These are phyloP conservation scores for Hemicordylus capensis DNA, from an alignment of 2,113 vertebrate species.

Conservation along the genomic window DNA sequence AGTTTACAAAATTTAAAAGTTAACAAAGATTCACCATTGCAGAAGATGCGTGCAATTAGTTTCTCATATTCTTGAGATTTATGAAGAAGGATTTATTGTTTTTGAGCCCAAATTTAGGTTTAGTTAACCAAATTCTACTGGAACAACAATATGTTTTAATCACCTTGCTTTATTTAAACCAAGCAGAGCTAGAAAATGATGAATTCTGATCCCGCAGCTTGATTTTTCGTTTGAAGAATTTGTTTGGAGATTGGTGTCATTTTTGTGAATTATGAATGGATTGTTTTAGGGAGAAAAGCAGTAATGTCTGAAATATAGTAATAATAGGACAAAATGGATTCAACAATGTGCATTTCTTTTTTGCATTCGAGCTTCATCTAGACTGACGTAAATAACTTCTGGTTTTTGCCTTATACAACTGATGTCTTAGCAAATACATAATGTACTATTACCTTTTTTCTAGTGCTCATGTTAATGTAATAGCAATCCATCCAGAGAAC, in stretches of 20 bases:
- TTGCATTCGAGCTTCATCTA: not conserved
- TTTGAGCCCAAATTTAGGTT: not conserved
- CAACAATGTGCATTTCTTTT: not conserved
- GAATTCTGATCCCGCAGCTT: not conserved
- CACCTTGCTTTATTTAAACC: not conserved
- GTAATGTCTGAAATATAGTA: not conserved
- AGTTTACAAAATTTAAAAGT: not conserved
- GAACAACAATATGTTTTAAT: not conserved
- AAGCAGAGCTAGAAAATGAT: not conserved
- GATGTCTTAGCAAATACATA: not conserved
- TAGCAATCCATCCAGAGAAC: slow-evolving; percentile 66
- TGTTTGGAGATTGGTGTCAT: not conserved
- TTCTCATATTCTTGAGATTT: not conserved
- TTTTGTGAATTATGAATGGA: not conserved
- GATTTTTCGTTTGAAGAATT: not conserved
- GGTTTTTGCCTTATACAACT: not conserved
- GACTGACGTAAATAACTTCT: not conserved
- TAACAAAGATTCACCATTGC: not conserved
- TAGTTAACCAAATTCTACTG: not conserved
- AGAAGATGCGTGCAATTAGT: not conserved
- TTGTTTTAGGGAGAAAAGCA: not conserved
- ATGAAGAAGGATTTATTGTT: not conserved
- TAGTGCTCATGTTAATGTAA: slow-evolving; percentile 81
- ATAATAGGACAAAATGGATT: slow-evolving; percentile 9
- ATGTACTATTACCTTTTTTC: slow-evolving; percentile 47